phyloP scores from a whole-genome alignment of 2,888 invertebrate genomes.

The Anthophora plumipes region DNA sequence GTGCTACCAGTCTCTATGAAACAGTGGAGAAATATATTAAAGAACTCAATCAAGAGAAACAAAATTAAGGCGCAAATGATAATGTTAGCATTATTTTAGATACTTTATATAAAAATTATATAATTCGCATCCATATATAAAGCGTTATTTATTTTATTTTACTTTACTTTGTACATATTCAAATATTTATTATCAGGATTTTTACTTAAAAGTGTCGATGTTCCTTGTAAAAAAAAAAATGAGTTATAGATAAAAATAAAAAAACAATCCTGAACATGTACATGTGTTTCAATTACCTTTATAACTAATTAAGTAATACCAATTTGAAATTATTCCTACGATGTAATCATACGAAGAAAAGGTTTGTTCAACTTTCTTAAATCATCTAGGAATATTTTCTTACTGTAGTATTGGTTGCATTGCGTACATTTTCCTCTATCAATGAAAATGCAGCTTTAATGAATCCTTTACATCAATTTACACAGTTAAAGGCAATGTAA shows the following conservation, averaged over 20 bases:
- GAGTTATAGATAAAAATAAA: not conserved
- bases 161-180: constrained; percentile 20
- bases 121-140: constrained; percentile 10
- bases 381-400: not conserved
- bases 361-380: not conserved
- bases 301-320: no score
- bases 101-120: constrained; percentile 42
- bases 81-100: constrained; percentile 32
- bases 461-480: no score
- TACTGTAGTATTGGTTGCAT: not conserved
- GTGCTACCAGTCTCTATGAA: constrained; percentile 48
- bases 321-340: no score
- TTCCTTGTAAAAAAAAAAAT: constrained; percentile 3
- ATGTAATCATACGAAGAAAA: not conserved
- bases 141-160: constrained; percentile 6
- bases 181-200: not conserved
- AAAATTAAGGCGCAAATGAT: not conserved
- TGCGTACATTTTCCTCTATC: not conserved
- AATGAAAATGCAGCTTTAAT: constrained; percentile 8
- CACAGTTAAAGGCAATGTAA: not conserved
- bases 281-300: no score
- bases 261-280: no score
- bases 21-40: constrained; percentile 29
- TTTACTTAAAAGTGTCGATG: not conserved
- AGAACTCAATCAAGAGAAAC: constrained; percentile 7